Percentiles rank a stretch among this genome's conserved stretches.
Conservation (phyloP, 2,888 invertebrate genomes). For the Aphelenchoides bicaudatus region DNA sequence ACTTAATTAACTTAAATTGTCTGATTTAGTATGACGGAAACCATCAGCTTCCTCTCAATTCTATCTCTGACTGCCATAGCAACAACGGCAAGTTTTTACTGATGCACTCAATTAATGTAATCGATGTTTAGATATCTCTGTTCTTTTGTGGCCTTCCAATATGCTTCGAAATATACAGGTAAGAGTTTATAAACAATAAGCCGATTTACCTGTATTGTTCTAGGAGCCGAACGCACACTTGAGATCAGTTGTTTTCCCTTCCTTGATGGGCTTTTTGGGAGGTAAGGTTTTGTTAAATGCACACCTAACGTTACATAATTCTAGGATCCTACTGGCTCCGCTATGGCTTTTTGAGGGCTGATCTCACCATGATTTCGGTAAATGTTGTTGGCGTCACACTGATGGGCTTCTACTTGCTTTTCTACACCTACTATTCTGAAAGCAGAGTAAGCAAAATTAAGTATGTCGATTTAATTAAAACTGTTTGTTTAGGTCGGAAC, state of each 20-base stretch:
- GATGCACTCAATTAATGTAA: no score
- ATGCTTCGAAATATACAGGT: slow-evolving; percentile 16
- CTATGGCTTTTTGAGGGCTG: slow-evolving; percentile 74
- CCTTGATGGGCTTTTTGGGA: slow-evolving; percentile 55
- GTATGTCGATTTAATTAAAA: slow-evolving; percentile 1
- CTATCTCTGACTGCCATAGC: slow-evolving; percentile 68
- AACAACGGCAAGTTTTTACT: no score
- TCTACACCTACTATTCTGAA: slow-evolving; percentile 73
- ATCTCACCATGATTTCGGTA: slow-evolving; percentile 73
- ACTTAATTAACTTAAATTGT: neutral
- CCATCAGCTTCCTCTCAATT: slow-evolving; percentile 41
- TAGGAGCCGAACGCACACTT: no score
- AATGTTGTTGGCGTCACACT: slow-evolving; percentile 73
- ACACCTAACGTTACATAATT: slow-evolving; percentile 7
- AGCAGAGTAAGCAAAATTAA: slow-evolving; percentile 67
- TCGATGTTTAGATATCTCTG: no score
- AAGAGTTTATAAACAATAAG: slow-evolving; percentile 7
- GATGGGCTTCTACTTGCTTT: slow-evolving; percentile 71
- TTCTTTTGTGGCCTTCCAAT: slow-evolving; percentile 82
- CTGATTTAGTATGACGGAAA: slow-evolving; percentile 38
- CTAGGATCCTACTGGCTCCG: slow-evolving; percentile 74
- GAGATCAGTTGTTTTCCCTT: no score
- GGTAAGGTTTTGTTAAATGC: slow-evolving; percentile 29
- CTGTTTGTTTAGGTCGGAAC: neutral
- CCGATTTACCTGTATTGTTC: slow-evolving; percentile 36